A percentile compares a stretch with the other conserved stretches of the same genome.
phyloP scores from a whole-genome alignment of 2,113 vertebrate genomes.

The Actenoides lindsayi region DNA sequence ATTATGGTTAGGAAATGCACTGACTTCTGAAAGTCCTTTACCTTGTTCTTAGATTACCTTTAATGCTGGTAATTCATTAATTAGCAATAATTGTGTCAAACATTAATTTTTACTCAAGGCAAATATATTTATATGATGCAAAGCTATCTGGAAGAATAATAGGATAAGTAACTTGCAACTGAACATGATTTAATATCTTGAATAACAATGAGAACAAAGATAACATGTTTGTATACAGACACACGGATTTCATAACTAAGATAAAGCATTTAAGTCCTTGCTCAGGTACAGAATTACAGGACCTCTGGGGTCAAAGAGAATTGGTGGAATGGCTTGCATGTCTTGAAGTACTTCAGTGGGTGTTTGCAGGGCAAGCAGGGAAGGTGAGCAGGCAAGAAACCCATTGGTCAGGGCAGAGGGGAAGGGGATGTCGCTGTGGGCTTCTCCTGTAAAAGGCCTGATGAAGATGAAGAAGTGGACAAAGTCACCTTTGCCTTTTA shows the following conservation, averaged over 20 bases:
- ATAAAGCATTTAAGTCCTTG: not conserved
- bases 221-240: not conserved
- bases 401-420: not conserved
- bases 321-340: not conserved
- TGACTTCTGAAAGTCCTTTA: not conserved
- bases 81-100: not conserved
- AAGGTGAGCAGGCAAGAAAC: not conserved
- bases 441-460: not conserved
- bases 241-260: not conserved
- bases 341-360: not conserved
- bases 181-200: not conserved
- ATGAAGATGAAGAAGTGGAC: not conserved
- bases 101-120: too few species aligned
- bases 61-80: not conserved
- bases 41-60: not conserved
- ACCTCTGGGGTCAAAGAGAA: not conserved
- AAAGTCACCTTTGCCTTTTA: not conserved
- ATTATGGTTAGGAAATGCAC: too few species aligned
- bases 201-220: not conserved
- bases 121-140: not conserved
- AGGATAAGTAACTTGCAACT: not conserved
- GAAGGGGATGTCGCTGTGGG: not conserved
- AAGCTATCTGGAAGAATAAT: not conserved
- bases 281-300: not conserved
- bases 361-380: not conserved